A percentile compares a stretch with the other conserved stretches of the same genome.
These are phyloP conservation scores for Stenotaenia linearis DNA, from an alignment of 2,888 invertebrate genomes.

Conservation along the genomic window DNA sequence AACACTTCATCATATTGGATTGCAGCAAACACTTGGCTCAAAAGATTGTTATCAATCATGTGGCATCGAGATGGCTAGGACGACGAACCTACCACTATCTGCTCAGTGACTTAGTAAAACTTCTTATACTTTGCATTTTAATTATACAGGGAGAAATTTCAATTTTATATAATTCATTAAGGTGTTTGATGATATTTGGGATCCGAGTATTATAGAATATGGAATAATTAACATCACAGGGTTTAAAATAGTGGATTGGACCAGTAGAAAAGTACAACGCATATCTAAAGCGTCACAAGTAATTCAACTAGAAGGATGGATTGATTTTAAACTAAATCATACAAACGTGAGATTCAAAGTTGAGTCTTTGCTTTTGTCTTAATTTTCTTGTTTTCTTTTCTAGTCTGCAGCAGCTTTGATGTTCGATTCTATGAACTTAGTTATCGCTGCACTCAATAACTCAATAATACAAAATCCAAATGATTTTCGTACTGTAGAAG, in stretches of 20 bases:
- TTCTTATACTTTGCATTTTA: too few species aligned
- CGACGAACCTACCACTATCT: neutral
- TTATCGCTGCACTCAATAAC: conserved; percentile 83
- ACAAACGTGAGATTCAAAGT: neutral
- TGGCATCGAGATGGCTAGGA: neutral
- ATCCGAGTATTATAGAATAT: neutral
- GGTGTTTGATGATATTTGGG: neutral
- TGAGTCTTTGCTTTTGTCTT: neutral
- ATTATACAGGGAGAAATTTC: too few species aligned
- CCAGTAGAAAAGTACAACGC: neutral
- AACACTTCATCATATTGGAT: neutral
- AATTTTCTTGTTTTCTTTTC: conserved; percentile 33
- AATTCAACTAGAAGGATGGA: neutral
- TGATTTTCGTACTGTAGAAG: conserved; percentile 72
- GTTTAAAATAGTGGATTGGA: neutral
- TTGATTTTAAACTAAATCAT: neutral
- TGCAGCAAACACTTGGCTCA: neutral
- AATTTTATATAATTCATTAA: neutral
- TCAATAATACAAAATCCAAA: conserved; percentile 79
- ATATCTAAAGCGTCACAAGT: neutral
- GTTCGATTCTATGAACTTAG: conserved; percentile 89
- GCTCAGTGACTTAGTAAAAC: neutral
- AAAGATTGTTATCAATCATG: neutral
- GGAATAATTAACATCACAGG: neutral
- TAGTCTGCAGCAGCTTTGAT: conserved; percentile 91